phyloP scores from a whole-genome alignment of 2,113 vertebrate genomes.

The Mus pahari region DNA sequence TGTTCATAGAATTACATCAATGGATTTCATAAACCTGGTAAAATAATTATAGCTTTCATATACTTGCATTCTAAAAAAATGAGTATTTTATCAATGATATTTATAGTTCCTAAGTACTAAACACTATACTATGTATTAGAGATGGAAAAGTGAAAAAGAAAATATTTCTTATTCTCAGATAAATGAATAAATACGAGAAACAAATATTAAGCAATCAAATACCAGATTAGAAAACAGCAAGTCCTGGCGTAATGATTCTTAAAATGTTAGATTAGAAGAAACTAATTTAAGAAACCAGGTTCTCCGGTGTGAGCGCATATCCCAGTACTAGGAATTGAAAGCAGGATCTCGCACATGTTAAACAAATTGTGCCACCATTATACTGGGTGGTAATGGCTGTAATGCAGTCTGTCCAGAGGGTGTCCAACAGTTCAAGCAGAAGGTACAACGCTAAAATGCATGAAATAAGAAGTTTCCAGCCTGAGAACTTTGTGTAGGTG shows the following conservation, averaged over 20 bases:
- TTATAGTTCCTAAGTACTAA: not conserved
- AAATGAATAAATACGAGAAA: slow-evolving; percentile 26
- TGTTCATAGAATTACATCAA: not conserved
- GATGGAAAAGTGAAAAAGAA: slow-evolving; percentile 13
- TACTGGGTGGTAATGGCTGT: not conserved
- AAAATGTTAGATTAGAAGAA: not conserved
- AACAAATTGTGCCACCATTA: not conserved
- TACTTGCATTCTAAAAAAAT: not conserved
- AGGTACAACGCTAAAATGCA: not conserved
- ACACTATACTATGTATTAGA: not conserved
- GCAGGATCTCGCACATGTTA: not conserved
- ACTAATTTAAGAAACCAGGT: not conserved
- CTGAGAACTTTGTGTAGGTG: not conserved
- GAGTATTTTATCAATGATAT: not conserved
- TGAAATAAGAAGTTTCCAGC: not conserved
- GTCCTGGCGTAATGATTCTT: not conserved
- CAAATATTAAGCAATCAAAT: slow-evolving; percentile 31
- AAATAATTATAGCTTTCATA: not conserved
- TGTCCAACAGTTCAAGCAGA: not conserved
- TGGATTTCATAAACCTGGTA: not conserved
- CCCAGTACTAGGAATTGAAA: not conserved
- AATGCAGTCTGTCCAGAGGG: not conserved
- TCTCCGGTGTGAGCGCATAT: not conserved
- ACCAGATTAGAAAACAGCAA: not conserved
- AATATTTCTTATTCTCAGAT: not conserved